These are phyloP conservation scores for Perca fluviatilis DNA, from an alignment of 2,113 vertebrate species.

Conservation along the genomic window DNA sequence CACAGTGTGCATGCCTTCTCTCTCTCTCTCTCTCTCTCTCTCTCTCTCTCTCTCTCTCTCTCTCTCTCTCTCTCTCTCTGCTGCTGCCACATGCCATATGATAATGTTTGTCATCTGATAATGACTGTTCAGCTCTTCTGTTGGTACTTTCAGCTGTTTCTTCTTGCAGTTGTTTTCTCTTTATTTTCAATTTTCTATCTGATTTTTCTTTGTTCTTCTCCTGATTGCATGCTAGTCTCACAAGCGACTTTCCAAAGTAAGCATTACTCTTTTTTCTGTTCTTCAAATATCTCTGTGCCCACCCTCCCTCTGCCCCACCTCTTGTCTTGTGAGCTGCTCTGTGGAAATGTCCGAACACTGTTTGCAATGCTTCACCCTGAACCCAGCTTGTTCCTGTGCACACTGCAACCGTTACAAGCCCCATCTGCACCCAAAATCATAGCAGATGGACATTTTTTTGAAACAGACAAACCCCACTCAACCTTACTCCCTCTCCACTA, in stretches of 20 bases:
- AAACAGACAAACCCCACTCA: slow-evolving; percentile 18
- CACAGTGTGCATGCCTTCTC: slow-evolving; percentile 61
- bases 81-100: slow-evolving; percentile 71
- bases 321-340: slow-evolving; percentile 70
- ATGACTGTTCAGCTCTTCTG: slow-evolving; percentile 74
- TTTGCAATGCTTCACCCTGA: slow-evolving; percentile 54
- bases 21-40: neutral
- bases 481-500: slow-evolving; percentile 28
- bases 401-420: slow-evolving; percentile 38
- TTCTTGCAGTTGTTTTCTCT: slow-evolving; percentile 72
- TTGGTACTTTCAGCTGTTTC: slow-evolving; percentile 73
- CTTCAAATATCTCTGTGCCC: slow-evolving; percentile 69
- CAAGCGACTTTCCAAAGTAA: slow-evolving; percentile 99
- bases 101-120: slow-evolving; percentile 78
- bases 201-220: slow-evolving; percentile 91
- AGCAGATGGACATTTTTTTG: slow-evolving; percentile 43
- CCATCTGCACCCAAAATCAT: slow-evolving; percentile 50
- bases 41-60: too few species aligned
- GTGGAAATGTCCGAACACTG: slow-evolving; percentile 42
- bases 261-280: slow-evolving; percentile 92
- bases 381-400: slow-evolving; percentile 51
- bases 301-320: slow-evolving; percentile 44
- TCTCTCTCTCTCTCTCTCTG: neutral
- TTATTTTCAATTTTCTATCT: slow-evolving; percentile 76
- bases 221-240: slow-evolving; percentile 96